Conservation (phyloP, 1,140 invertebrate species). For the Sesamia nonagrioides region DNA sequence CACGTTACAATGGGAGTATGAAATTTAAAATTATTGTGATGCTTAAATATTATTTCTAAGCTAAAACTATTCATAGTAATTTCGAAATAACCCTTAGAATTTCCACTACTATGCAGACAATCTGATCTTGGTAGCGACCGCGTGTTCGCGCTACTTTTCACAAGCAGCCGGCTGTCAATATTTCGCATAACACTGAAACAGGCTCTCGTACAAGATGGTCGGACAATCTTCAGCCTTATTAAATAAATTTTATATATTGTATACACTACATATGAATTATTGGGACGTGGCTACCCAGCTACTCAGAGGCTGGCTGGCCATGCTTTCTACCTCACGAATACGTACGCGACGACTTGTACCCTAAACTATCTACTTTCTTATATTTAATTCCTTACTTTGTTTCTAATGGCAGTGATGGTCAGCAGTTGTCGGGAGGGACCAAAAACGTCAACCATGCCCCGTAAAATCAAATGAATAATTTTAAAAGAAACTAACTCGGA, state of each 20-base stretch:
- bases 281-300: slow-evolving; percentile 1
- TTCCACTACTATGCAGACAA: slow-evolving; percentile 1
- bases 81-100: slow-evolving; percentile 14
- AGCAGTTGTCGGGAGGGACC: slow-evolving; percentile 81
- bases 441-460: slow-evolving; percentile 72
- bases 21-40: slow-evolving; percentile 27
- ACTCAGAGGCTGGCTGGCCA: neutral
- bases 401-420: slow-evolving; percentile 83
- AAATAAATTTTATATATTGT: neutral
- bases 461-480: slow-evolving; percentile 64
- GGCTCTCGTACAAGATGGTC: slow-evolving; percentile 52
- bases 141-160: neutral
- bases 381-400: slow-evolving; percentile 74
- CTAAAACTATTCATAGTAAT: slow-evolving; percentile 5
- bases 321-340: neutral
- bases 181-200: slow-evolving; percentile 64
- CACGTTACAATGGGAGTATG: slow-evolving; percentile 22
- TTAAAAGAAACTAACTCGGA: slow-evolving; percentile 48
- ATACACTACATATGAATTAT: slow-evolving; percentile 13
- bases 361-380: slow-evolving; percentile 71
- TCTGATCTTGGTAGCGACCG: neutral
- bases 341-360: slow-evolving; percentile 45
- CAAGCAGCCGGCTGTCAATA: slow-evolving; percentile 14
- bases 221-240: slow-evolving; percentile 33
- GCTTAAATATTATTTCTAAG: slow-evolving; percentile 9